These are phyloP conservation scores for Pseudachorutes palmiensis DNA, from an alignment of 1,140 invertebrate genomes.

Conservation along the genomic window DNA sequence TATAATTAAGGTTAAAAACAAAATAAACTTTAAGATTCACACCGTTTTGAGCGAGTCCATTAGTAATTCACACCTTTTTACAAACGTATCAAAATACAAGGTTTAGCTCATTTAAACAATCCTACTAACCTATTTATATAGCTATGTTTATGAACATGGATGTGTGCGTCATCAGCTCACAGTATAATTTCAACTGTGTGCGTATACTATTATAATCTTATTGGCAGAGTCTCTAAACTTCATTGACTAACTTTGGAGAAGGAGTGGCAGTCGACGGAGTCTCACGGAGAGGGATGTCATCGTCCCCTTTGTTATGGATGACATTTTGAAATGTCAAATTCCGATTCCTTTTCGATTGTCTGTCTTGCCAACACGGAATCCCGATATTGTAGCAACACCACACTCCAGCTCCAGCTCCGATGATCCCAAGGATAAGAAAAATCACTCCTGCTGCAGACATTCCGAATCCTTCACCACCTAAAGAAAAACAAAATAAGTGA, in stretches of 20 bases:
- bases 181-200: not conserved
- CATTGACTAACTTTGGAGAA: constrained; percentile 3
- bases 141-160: too few species aligned
- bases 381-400: constrained; percentile 32
- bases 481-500: not conserved
- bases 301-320: not conserved
- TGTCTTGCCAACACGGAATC: constrained; percentile 26
- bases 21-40: too few species aligned
- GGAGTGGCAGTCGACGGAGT: constrained; percentile 31
- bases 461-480: constrained; percentile 26
- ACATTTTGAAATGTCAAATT: not conserved
- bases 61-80: too few species aligned
- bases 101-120: too few species aligned
- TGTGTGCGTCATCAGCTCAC: not conserved
- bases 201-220: not conserved
- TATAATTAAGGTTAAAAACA: too few species aligned
- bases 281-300: constrained; percentile 27
- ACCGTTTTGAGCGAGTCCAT: too few species aligned
- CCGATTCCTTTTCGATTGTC: constrained; percentile 9
- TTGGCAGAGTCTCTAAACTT: too few species aligned
- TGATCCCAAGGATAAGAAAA: constrained; percentile 24
- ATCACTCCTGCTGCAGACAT: constrained; percentile 29
- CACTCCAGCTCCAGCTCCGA: constrained; percentile 15
- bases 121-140: too few species aligned
- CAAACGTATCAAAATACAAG: too few species aligned